Evolutionary conservation across 2,888 invertebrate genomes (phyloP).

Genomic region (Cephus spinipes): DNA sequence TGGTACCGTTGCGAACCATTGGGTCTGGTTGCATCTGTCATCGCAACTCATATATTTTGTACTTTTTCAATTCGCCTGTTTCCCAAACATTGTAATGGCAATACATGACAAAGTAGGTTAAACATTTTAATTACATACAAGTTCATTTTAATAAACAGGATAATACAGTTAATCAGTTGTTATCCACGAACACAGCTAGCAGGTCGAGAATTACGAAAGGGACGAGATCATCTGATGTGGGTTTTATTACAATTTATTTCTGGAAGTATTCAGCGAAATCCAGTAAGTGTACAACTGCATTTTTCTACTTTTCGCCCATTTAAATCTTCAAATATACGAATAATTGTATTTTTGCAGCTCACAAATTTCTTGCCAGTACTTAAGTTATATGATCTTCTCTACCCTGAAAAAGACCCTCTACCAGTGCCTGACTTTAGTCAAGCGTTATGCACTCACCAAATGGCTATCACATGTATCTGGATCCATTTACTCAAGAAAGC

Average conservation of each 20-base stretch:
- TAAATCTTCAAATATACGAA: constrained; percentile 6
- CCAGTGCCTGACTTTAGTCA: constrained; percentile 90
- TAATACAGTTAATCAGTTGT: neutral
- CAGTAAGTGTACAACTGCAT: constrained; percentile 68
- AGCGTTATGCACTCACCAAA: constrained; percentile 87
- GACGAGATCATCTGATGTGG: constrained; percentile 99
- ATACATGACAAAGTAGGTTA: constrained; percentile 81
- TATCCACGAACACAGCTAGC: constrained; percentile 69
- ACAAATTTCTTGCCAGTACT: constrained; percentile 91
- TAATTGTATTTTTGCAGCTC: constrained; percentile 67
- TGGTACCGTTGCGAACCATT: constrained; percentile 76
- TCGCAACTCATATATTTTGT: constrained; percentile 96
- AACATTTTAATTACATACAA: neutral
- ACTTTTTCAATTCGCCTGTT: constrained; percentile 92
- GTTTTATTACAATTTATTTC: constrained; percentile 96
- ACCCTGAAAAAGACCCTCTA: constrained; percentile 91
- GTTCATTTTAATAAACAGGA: neutral
- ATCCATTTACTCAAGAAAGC: constrained; percentile 95
- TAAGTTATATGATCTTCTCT: constrained; percentile 90
- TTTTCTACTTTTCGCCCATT: neutral
- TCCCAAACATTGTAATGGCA: constrained; percentile 91
- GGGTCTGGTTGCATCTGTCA: constrained; percentile 93
- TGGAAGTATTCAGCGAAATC: constrained; percentile 94
- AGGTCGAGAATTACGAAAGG: constrained; percentile 85
- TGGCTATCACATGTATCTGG: constrained; percentile 97